Conservation (phyloP, 1,140 invertebrate genomes). For the Phymorhynchus buccinoides region DNA sequence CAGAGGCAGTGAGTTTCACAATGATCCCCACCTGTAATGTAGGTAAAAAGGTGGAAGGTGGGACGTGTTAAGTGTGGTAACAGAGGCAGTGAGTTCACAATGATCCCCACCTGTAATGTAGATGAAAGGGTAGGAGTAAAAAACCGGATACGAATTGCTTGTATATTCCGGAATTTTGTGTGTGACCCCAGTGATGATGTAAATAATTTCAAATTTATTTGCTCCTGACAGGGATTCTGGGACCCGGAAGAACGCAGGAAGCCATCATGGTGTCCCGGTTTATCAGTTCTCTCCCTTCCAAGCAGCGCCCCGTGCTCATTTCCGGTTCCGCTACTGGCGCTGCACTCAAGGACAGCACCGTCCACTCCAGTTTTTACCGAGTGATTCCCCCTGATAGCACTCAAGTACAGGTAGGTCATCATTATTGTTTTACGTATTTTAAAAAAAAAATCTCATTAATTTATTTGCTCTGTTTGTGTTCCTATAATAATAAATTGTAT, state of each 20-base stretch:
- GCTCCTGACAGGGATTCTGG: constrained; percentile 6
- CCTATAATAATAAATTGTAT: too few species aligned
- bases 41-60: too few species aligned
- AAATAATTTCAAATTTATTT: background rate
- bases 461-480: too few species aligned
- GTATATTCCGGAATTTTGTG: too few species aligned
- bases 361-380: constrained; percentile 26
- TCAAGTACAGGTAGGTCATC: constrained; percentile 25
- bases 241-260: constrained; percentile 26
- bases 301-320: constrained; percentile 24
- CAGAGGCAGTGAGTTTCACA: too few species aligned
- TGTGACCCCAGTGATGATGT: background rate
- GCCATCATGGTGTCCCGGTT: constrained; percentile 11
- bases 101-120: too few species aligned
- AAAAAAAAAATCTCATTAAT: too few species aligned
- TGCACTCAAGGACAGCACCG: background rate
- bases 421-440: too few species aligned
- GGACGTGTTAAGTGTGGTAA: too few species aligned
- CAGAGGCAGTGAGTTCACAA: too few species aligned
- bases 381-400: constrained; percentile 34
- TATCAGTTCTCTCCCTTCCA: constrained; percentile 18
- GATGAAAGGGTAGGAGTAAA: too few species aligned
- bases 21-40: too few species aligned
- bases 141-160: background rate
- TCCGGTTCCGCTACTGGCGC: constrained; percentile 25